Base-by-base conservation (phyloP, 1,140 invertebrate genomes). In the Cheumatopsyche charites region DNA sequence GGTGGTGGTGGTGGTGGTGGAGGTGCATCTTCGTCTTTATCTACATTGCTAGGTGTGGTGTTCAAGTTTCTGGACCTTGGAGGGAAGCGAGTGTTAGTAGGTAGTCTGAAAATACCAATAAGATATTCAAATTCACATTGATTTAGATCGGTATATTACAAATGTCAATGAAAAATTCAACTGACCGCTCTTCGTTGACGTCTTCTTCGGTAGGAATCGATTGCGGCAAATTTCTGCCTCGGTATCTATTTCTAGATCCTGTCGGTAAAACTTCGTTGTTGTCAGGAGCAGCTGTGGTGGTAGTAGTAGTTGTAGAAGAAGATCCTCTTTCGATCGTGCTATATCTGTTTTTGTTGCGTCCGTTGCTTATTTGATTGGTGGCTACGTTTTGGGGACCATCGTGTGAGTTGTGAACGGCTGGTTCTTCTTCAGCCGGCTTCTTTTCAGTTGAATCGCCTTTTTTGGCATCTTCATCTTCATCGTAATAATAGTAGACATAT, bases 401-500 rank as follows among this genome's bases (percentile, higher is more conserved):
- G 71, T 89, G 86, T 52, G 85, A 83, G 73, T 87, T 89, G 62
- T 79, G 76, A 13, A 79, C 75, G 41, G 78, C 45, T 1, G 78
- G 62, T 58, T 58, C 55, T 4, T 25, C 55, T 58, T 82, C 82
- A 7, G 72, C 52, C 6, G 75, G 17, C 11, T 70, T 67, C 41
- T 70, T 72, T 70, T 80, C 80, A 17, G 78, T 78, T 73, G 77
- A 73, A 19, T 75, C 72, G 15, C 80, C 80, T 72, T 80, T 82
- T 19, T 49, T 49, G 29, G 19, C 47, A 19, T 68, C 66, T 62
- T 89, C 88, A 1, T 94, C 92, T 71, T 93, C 92, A 74, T 94
- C 92, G 72, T 94, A 93, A 77, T 95, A 95, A 79, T 95, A 95
- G 78, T 95, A 95, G 17, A 94, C 91, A 76, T 95, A 95, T 79